Evolutionary conservation across 53 echinoderm and acorn worm species (phyloP).

Genomic region (Luidia sarsii): DNA sequence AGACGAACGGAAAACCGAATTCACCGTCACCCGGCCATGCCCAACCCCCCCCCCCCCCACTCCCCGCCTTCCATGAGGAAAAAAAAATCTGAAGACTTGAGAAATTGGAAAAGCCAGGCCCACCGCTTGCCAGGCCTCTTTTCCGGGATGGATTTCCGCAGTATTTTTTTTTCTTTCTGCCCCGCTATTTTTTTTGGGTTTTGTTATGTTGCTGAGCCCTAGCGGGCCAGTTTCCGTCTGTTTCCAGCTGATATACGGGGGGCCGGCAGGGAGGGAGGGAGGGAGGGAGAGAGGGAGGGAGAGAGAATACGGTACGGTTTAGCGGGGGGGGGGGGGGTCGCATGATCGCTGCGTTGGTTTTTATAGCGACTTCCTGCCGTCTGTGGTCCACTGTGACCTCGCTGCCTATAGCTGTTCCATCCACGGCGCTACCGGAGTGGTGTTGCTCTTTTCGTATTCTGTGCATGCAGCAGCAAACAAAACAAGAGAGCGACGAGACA

Average conservation of each 20-base stretch:
- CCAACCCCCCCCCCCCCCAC: no score
- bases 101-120: slow-evolving; percentile 25
- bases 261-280: background rate
- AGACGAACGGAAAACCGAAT: slow-evolving; percentile 19
- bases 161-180: slow-evolving; percentile 23
- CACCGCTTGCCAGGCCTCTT: slow-evolving; percentile 36
- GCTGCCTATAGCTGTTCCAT: no score
- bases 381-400: slow-evolving; percentile 42
- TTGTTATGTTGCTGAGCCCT: slow-evolving; percentile 29
- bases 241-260: slow-evolving; percentile 47
- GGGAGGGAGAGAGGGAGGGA: background rate
- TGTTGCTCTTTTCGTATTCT: background rate
- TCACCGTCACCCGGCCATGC: background rate
- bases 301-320: no score
- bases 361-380: slow-evolving; percentile 55
- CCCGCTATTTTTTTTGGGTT: no score
- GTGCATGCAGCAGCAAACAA: background rate
- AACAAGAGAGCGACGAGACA: no score
- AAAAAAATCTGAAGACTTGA: no score
- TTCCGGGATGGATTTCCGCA: slow-evolving; percentile 57
- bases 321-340: background rate
- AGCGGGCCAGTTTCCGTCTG: slow-evolving; percentile 58
- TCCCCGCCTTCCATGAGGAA: no score
- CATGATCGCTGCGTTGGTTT: slow-evolving; percentile 35
- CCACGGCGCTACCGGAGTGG: no score